Evolutionary conservation across 2,888 invertebrate species (phyloP).

Genomic region (Drosophila borborema): DNA sequence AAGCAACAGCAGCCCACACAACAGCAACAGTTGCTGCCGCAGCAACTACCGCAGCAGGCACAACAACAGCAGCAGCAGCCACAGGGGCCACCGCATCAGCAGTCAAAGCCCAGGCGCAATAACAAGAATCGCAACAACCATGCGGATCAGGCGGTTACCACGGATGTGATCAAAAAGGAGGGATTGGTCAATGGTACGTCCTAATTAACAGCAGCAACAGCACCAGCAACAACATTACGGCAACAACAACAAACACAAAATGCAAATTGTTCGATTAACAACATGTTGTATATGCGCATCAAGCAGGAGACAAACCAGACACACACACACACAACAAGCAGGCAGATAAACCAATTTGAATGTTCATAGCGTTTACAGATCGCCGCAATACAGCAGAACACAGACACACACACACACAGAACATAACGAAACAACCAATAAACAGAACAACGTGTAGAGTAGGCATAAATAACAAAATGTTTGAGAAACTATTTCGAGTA

Average conservation of each 20-base stretch:
- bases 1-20: constrained; percentile 77
- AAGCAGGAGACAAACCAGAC: constrained; percentile 21
- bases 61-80: constrained; percentile 54
- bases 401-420: constrained; percentile 36
- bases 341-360: constrained; percentile 58
- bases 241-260: constrained; percentile 37
- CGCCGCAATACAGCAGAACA: constrained; percentile 49
- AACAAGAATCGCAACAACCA: constrained; percentile 82
- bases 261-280: constrained; percentile 57
- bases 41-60: constrained; percentile 56
- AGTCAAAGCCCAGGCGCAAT: constrained; percentile 82
- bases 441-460: constrained; percentile 52
- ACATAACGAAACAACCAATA: constrained; percentile 32
- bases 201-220: constrained; percentile 64
- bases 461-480: constrained; percentile 60
- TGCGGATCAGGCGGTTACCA: constrained; percentile 72
- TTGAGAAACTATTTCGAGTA: constrained; percentile 67
- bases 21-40: constrained; percentile 57
- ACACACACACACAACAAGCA: constrained; percentile 26
- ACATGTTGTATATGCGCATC: constrained; percentile 52
- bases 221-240: constrained; percentile 19
- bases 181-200: constrained; percentile 85
- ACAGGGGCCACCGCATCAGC: constrained; percentile 61
- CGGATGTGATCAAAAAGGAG: constrained; percentile 83
- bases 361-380: constrained; percentile 56